Conservation (phyloP, 2,888 invertebrate genomes). For the Chydorus sphaericus region DNA sequence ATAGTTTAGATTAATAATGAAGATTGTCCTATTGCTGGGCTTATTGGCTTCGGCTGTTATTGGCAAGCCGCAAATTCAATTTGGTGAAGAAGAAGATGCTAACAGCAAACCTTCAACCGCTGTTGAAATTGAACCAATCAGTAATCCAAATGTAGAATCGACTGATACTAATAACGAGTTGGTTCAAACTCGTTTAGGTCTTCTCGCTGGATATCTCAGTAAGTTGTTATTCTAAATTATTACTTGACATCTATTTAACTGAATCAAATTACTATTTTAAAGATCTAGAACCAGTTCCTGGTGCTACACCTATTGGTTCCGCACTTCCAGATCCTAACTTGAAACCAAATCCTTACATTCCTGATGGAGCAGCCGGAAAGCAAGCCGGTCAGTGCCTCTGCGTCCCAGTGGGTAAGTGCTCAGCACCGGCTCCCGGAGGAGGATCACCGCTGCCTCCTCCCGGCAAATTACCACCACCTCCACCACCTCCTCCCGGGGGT, state of each 20-base stretch:
- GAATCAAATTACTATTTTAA: not conserved
- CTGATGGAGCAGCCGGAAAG: conserved; percentile 3
- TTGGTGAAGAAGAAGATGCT: conserved; percentile 13
- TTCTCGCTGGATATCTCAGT: conserved; percentile 15
- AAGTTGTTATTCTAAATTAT: conserved; percentile 4
- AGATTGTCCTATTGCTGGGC: not conserved
- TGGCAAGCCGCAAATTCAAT: conserved; percentile 12
- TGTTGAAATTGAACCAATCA: not conserved
- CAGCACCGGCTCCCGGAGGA: conserved; percentile 5
- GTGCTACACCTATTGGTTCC: not conserved
- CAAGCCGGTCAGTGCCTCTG: conserved; percentile 14
- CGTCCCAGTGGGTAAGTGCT: conserved; percentile 13
- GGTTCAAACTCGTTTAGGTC: conserved; percentile 9
- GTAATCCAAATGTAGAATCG: not conserved
- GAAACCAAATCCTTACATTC: conserved; percentile 11
- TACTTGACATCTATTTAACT: not conserved
- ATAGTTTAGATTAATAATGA: too few species aligned
- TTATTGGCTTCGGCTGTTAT: not conserved
- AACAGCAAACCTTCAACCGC: not conserved
- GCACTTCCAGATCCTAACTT: not conserved
- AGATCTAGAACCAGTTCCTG: conserved; percentile 14
- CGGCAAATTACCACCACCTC: not conserved
- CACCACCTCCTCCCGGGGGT: not conserved
- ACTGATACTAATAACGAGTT: not conserved
- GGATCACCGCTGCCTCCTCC: conserved; percentile 10